Evolutionary conservation across 92 coral and sea anemone genomes (phyloP), one percentile per base, ranked within the genome.

Genomic region (Pocillopora meandrina): DNA sequence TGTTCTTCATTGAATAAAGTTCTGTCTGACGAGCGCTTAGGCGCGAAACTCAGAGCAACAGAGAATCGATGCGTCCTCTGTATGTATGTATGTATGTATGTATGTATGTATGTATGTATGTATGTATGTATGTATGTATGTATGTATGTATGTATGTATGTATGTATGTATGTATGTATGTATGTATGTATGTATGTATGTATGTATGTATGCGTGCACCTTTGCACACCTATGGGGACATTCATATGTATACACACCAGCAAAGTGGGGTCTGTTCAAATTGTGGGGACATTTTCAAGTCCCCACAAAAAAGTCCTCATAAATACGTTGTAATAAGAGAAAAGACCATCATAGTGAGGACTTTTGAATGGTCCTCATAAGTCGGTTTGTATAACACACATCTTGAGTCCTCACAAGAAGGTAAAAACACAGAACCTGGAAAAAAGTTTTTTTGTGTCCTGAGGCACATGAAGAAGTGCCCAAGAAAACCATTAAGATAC

Each of bases 241-340:
- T 68, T 68, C 12, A 68, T 68, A 68, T 68, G 73, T 23, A 68
- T 23, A 68, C 73, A 68, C 73, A 68, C 73, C 73, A 68, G 73
- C 42, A 68, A 68, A 68, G 73, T 26, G 0, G 26, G 26, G 26
- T 26, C 26, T 26, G 26, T 26, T 26, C 26, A 26, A 26, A 26
- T 26, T 26, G 26, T 26, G 26, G 26, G 26, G 26, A 26, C 26
- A 26, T 26, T 26, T 26, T 26, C 26, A 26, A 26, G 26, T 26
- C 26, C 26, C 26, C 26, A 26, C 26, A 26, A 26, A 26, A 26
- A 26, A 26, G 26, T 68, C 42, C 73, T 68, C 42, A 18, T 68
- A 23, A 58, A 15, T 58, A 15, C 12, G 61, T 58, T 58, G 61
- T 15, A 10, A 10, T 58, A 10, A 10, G 61, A 58, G 15, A 58